Evolutionary conservation across 2,888 invertebrate genomes (phyloP).

Genomic region (Pammene aurita): DNA sequence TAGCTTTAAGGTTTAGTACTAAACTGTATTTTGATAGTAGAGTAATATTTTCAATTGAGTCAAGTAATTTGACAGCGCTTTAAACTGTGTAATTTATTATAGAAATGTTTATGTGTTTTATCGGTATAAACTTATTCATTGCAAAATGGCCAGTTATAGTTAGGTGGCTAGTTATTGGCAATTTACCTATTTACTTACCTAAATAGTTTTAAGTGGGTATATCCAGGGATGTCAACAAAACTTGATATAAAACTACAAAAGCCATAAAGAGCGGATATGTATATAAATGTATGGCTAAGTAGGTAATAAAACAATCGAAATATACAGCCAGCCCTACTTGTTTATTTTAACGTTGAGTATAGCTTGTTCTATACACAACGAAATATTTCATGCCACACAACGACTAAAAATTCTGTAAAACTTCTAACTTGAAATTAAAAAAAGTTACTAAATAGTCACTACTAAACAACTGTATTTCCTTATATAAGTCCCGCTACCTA

Average conservation of each 20-base stretch:
- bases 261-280: neutral
- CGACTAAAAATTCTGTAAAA: slow-evolving; percentile 26
- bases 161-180: neutral
- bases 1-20: no score
- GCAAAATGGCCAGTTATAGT: no score
- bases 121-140: no score
- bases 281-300: neutral
- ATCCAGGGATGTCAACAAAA: slow-evolving; percentile 18
- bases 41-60: no score
- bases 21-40: no score
- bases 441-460: slow-evolving; percentile 30
- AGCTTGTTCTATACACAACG: slow-evolving; percentile 53
- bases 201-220: slow-evolving; percentile 22
- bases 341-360: slow-evolving; percentile 64
- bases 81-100: no score
- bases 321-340: slow-evolving; percentile 41
- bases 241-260: neutral
- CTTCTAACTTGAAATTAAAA: slow-evolving; percentile 19
- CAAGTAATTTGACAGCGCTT: no score
- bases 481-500: slow-evolving; percentile 26
- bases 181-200: slow-evolving; percentile 42
- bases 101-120: no score
- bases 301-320: neutral
- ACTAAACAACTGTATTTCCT: slow-evolving; percentile 18
- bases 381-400: slow-evolving; percentile 7